Conservation (phyloP, 2,888 invertebrate species). For the Andrena dorsata region DNA sequence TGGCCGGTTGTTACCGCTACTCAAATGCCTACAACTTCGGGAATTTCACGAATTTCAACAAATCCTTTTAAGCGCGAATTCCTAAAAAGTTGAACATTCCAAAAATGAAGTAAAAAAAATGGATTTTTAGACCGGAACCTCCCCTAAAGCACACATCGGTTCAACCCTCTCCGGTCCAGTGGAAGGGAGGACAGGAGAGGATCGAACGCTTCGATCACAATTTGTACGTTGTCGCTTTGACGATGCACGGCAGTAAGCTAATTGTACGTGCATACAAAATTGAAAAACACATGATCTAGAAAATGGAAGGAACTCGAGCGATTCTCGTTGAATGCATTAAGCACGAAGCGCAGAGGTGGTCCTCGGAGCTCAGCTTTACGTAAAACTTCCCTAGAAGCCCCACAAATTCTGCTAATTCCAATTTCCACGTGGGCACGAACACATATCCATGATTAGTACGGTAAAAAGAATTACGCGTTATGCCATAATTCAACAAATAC, state of each 20-base stretch:
- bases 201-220: neutral
- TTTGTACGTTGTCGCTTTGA: neutral
- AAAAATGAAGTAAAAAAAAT: too few relatives aligned
- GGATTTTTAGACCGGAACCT: too few relatives aligned
- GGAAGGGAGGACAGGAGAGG: neutral
- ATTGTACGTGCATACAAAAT: constrained; percentile 51
- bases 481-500: constrained; percentile 13
- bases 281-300: constrained; percentile 35
- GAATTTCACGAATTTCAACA: too few relatives aligned
- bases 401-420: constrained; percentile 7
- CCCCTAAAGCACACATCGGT: constrained; percentile 7
- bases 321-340: constrained; percentile 32
- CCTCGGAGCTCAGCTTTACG: constrained; percentile 2
- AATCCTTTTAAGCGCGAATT: too few relatives aligned
- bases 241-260: constrained; percentile 15
- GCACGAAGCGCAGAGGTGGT: constrained; percentile 14
- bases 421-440: constrained; percentile 10
- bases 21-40: too few relatives aligned
- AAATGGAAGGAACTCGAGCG: constrained; percentile 53
- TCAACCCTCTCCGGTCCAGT: constrained; percentile 1
- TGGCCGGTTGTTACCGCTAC: too few relatives aligned
- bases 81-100: too few relatives aligned
- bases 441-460: neutral
- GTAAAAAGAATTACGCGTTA: constrained; percentile 14
- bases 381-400: constrained; percentile 1